These are phyloP conservation scores for Syngnathus rostellatus DNA, from an alignment of 2,797 vertebrate species.

Conservation along the genomic window DNA sequence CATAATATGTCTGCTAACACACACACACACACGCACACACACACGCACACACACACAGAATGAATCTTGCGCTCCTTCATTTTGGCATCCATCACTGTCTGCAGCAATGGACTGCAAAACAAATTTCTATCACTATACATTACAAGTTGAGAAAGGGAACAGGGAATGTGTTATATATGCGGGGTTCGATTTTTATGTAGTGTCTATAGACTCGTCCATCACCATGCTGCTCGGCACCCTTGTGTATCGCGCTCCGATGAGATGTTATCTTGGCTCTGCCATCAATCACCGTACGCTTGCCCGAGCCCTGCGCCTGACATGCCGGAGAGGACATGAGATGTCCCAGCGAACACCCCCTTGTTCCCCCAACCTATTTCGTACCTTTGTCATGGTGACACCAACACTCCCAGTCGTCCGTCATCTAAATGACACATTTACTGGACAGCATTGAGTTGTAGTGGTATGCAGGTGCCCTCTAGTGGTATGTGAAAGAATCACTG, in stretches of 20 bases:
- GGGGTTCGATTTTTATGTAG: conserved; percentile 60
- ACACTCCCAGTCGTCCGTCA: conserved; percentile 20
- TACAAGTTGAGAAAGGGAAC: conserved; percentile 61
- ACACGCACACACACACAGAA: conserved; percentile 3
- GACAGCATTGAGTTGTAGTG: conserved; percentile 10
- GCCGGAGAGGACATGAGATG: conserved; percentile 42
- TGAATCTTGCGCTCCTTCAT: conserved; percentile 29
- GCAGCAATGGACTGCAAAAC: conserved; percentile 54
- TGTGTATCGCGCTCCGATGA: conserved; percentile 48
- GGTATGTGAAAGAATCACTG: background rate
- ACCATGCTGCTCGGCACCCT: conserved; percentile 44
- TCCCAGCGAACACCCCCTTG: conserved; percentile 10
- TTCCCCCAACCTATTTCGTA: conserved; percentile 10
- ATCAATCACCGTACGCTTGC: conserved; percentile 57
- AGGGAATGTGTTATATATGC: conserved; percentile 56
- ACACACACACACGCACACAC: conserved; percentile 4
- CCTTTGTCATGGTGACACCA: conserved; percentile 18
- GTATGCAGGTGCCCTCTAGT: conserved; percentile 3
- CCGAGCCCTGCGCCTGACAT: conserved; percentile 32
- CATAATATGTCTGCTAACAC: no score
- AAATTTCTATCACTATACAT: conserved; percentile 63
- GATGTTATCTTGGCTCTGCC: conserved; percentile 55
- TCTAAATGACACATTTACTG: conserved; percentile 20
- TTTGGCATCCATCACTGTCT: conserved; percentile 59
- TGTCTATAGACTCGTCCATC: conserved; percentile 59